phyloP scores from a whole-genome alignment of 2,113 vertebrate genomes.

The Tyto alba region DNA sequence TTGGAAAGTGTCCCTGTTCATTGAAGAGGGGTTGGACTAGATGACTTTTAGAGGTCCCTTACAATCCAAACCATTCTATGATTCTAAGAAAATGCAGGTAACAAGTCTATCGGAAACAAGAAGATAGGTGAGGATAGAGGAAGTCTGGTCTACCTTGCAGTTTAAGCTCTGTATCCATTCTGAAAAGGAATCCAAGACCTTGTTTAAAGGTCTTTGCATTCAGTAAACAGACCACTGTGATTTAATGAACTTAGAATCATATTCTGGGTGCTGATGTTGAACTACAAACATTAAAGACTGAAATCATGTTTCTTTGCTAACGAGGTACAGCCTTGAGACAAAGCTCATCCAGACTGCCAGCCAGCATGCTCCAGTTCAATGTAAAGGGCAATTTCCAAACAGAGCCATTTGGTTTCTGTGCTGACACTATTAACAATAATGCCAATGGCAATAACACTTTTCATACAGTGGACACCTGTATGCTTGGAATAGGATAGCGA shows the following conservation, averaged over 20 bases:
- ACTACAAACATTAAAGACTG: not conserved
- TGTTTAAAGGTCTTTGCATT: not conserved
- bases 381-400: constrained; percentile 14
- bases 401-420: not conserved
- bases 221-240: not conserved
- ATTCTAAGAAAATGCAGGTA: not conserved
- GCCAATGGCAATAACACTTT: not conserved
- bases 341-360: not conserved
- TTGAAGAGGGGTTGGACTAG: not conserved
- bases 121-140: not conserved
- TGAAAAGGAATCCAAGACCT: not conserved
- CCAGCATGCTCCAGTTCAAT: not conserved
- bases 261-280: not conserved
- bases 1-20: not conserved
- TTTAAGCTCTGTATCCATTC: not conserved
- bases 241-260: not conserved
- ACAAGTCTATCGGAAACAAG: not conserved
- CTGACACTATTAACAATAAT: not conserved
- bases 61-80: not conserved
- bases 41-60: not conserved
- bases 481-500: not conserved
- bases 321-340: not conserved
- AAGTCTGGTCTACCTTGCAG: not conserved
- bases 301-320: not conserved
- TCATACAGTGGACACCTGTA: constrained; percentile 8